These are phyloP conservation scores for Datnioides undecimradiatus DNA, from an alignment of 2,113 vertebrate species.

Conservation along the genomic window DNA sequence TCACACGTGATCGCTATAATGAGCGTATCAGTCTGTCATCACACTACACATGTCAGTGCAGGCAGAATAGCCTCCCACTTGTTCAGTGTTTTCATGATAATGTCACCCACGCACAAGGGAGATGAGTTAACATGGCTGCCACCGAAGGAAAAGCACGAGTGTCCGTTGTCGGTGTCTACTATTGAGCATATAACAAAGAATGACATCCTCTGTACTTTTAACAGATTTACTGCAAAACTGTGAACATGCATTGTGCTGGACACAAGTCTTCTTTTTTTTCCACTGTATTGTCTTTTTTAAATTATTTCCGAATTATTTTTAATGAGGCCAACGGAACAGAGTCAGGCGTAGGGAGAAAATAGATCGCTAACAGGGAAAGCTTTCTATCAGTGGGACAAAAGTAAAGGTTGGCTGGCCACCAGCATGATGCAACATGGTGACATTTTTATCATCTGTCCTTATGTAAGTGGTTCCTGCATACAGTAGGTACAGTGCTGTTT, in stretches of 20 bases:
- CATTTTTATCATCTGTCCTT: slow-evolving; percentile 60
- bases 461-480: slow-evolving; percentile 40
- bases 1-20: slow-evolving; percentile 13
- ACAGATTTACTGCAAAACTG: not conserved
- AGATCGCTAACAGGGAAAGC: slow-evolving; percentile 33
- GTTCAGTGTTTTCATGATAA: slow-evolving; percentile 36
- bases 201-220: slow-evolving; percentile 9
- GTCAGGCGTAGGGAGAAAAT: slow-evolving; percentile 6
- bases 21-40: slow-evolving; percentile 40
- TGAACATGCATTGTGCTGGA: not conserved
- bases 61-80: slow-evolving; percentile 8
- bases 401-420: slow-evolving; percentile 62
- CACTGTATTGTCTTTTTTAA: not conserved
- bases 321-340: slow-evolving; percentile 48
- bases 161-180: not conserved
- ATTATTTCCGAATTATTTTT: slow-evolving; percentile 41
- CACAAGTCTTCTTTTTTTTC: not conserved
- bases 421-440: slow-evolving; percentile 64
- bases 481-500: slow-evolving; percentile 35
- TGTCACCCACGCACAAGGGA: slow-evolving; percentile 26
- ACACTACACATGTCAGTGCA: slow-evolving; percentile 14
- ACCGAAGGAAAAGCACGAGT: not conserved
- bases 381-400: slow-evolving; percentile 62
- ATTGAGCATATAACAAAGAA: slow-evolving; percentile 2
- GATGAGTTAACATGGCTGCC: not conserved